These are phyloP conservation scores for Proterorhinus semilunaris DNA, from an alignment of 2,113 vertebrate genomes.

Conservation along the genomic window DNA sequence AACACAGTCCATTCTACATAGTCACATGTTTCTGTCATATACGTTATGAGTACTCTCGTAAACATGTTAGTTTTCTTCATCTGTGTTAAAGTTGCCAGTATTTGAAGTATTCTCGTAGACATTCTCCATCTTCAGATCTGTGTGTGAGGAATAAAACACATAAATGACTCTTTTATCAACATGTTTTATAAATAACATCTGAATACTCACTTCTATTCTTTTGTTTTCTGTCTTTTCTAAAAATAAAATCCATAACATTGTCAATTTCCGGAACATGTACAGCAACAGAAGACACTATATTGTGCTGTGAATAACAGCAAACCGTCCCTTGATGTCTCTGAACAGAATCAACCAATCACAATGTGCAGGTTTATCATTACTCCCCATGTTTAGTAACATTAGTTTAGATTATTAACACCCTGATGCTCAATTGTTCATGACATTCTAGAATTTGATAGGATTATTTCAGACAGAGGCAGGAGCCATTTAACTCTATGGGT, in stretches of 20 bases:
- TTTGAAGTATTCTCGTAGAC: slow-evolving; percentile 1
- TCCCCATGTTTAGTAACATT: not conserved
- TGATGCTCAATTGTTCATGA: too few species aligned
- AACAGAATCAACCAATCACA: not conserved
- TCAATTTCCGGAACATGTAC: not conserved
- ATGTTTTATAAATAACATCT: not conserved
- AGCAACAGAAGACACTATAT: not conserved
- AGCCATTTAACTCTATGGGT: too few species aligned
- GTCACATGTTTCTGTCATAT: not conserved
- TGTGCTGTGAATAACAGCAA: not conserved
- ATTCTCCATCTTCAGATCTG: not conserved
- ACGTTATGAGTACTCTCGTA: not conserved
- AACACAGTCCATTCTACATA: not conserved
- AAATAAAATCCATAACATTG: not conserved
- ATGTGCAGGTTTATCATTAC: not conserved
- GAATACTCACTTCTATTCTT: not conserved
- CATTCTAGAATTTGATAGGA: too few species aligned
- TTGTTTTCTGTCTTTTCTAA: not conserved
- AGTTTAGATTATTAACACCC: not conserved
- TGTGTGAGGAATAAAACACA: not conserved
- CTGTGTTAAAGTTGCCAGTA: not conserved
- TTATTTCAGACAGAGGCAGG: too few species aligned
- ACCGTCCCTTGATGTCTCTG: not conserved
- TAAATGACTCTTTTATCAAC: not conserved
- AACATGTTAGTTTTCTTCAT: not conserved